Base-by-base conservation (phyloP, 2,888 invertebrate genomes). In the Apodemia mormo region DNA sequence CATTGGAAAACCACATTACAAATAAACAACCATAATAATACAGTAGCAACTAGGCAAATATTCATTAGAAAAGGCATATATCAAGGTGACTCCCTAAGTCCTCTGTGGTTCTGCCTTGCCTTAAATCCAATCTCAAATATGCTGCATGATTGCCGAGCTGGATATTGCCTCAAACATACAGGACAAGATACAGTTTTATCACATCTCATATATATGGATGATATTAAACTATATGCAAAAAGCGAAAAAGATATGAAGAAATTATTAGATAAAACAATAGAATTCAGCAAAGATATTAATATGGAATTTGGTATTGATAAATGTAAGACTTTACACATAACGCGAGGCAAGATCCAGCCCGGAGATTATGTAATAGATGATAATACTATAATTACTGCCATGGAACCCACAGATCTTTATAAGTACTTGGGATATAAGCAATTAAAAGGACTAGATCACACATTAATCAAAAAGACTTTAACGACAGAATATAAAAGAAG, bases 221-320 rank as follows among this genome's bases (percentile, higher is more conserved):
- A 69, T 29, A 69, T 69, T 40, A 66, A 72, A 68, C 54, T 72
- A 58, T 75, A 72, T 54, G 64, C 66, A 56, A 37, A 22, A 64
- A 69, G 9, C 29, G 66, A 68, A 45, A 29, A 69, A 7, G 56
- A 71, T 22, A 65, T 73, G 40, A 43, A 66, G 8, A 65, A 67
- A 66, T 49, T 71, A 61, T 14, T 54, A n/a, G 54, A n/a, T 5
- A 54, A n/a, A 7, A 54, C 54, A n/a, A 54, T 7, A 22, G 22
- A 54, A 54, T 54, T 54, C 22, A 54, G 54, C 22, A n/a, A 43
- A 14, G 70, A 73, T 6, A 73, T 73, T 14, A 70, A 71, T 30
- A 74, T 74, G 74, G 29, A 49, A 52, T 73, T 73, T 67, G 71
- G 74, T 37, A 70, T 68, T 10, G 66, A 71, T 54, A 72, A 74